Conservation (phyloP, 2,888 invertebrate species). For the Ectemnius continuus region DNA sequence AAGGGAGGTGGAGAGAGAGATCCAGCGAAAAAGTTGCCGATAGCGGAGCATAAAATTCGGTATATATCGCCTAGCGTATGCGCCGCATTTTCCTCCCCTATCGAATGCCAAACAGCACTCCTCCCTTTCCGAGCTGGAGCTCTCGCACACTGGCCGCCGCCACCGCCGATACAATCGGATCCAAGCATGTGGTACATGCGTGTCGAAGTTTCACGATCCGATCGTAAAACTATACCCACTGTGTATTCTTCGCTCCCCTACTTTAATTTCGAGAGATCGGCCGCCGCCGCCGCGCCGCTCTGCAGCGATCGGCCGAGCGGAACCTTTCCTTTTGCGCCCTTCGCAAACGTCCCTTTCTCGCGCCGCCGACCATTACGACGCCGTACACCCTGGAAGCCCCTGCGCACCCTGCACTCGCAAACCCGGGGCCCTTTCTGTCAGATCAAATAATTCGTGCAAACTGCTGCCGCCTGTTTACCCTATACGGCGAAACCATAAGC, state of each 20-base stretch:
- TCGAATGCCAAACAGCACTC: constrained; percentile 20
- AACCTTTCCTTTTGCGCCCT: not conserved
- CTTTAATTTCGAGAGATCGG: constrained; percentile 10
- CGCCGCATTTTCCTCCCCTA: constrained; percentile 30
- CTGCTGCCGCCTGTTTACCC: constrained; percentile 1
- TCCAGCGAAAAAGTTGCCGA: constrained; percentile 43
- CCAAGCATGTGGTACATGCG: constrained; percentile 15
- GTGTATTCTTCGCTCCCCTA: constrained; percentile 14
- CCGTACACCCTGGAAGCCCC: too few species aligned
- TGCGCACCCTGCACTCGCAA: too few species aligned
- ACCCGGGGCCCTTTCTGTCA: not conserved
- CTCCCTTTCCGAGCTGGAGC: not conserved
- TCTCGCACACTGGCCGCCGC: not conserved
- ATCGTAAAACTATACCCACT: constrained; percentile 38
- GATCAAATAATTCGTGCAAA: not conserved
- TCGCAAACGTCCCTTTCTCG: too few species aligned
- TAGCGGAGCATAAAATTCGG: constrained; percentile 46
- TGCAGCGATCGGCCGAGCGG: not conserved
- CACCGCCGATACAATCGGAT: constrained; percentile 1
- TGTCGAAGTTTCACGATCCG: constrained; percentile 44
- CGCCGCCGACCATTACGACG: not conserved
- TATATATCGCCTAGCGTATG: constrained; percentile 20
- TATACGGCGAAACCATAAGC: not conserved
- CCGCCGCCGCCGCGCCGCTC: too few species aligned
- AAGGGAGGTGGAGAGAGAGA: constrained; percentile 23